Base-by-base conservation (phyloP, 2,797 vertebrate species). In the Phrynocephalus forsythii region DNA sequence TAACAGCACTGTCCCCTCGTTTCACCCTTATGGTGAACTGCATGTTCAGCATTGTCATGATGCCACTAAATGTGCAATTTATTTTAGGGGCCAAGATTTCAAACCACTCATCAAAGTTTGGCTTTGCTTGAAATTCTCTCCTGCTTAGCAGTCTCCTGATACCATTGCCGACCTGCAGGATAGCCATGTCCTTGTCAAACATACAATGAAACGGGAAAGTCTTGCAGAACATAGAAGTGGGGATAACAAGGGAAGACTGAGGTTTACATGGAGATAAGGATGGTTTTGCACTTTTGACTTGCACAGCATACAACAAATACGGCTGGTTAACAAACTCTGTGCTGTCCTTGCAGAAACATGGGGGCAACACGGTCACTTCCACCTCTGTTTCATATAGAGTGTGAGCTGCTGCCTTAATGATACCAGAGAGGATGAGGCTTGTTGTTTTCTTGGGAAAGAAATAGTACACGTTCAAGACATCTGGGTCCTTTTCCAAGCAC, bases 161-260 rank as follows among this genome's bases (percentile, higher is more conserved):
- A 73, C 98, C 98, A 1, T 98, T 97, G 93, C 99, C 99, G 85
- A 99, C 97, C 92, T 99, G 99, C 89, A 99, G 95, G 94, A 99
- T 95, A 86, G 95, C 96, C 97, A 99, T 97, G 84, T 99, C 98
- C 91, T 97, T 98, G 96, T 99, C 99, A 86, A 99, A 97, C 95
- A 99, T 98, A 93, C 99, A 97, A 92, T 99, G 99, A 95, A 99
- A 99, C 1, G 99, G 99, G 93, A 99, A 99, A 30, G 98, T 98
- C 95, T 98, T 98, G 92, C 98, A 99, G 95, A 99, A 99, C 66
- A 99, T 94, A 20, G 98, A 97, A 60, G 97, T 96, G n/a, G 99
- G 97, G 91, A 99, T 98, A 83, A 98, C 98, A 91, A 98, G 98
- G 0, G 98, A 98, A 73, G 98, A 98, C 91, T 97, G 97, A 1